Base-by-base conservation (phyloP, 1,140 invertebrate genomes). In the Anthonomus grandis region DNA sequence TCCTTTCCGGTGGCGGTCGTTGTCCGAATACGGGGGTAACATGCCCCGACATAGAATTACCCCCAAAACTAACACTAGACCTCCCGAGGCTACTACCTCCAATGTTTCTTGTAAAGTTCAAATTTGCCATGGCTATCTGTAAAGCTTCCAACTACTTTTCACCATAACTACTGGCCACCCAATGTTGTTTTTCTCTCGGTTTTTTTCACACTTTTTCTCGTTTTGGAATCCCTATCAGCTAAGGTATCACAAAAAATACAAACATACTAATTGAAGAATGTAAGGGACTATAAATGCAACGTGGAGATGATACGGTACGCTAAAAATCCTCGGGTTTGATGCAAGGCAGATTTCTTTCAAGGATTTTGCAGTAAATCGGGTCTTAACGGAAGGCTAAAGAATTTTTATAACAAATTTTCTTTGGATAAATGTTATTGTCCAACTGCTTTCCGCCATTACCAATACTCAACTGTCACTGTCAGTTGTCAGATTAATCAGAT, bases 1-100 rank as follows among this genome's bases (percentile, higher is more conserved):
- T 83, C 72, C 87, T 80, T 70, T 90, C 88, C 31, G 85, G 80
- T 72, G 89, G 87, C 65, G 84, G 79, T 70, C 87, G 80, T 71
- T 89, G 87, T 52, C 84, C 84, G 73, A 90, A 89, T 57, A 90
- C 81, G 57, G 85, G 85, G 59, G 84, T 86, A 71, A 86, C 84
- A 85, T 86, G 84, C 67, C 84, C 84, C 66, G 81, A 79, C 64
- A 81, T 71, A 55, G 79, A 79, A 70, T 75, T 80, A 69, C 73
- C 76, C 66, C 76, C 75, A 66, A 81, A 82, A 58, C 79, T 77
- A 61, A 83, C 79, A 75, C 80, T 79, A 69, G 81, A 74, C 69
- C 81, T 71, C 63, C 77, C 79, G 75, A 85, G 73, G 76, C 76
- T 73, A 68, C 77, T 72, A 72, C 75, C 77, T 68, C 75, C 74